Conservation (phyloP, 1,140 invertebrate species). For the Cyclargus thomasi region DNA sequence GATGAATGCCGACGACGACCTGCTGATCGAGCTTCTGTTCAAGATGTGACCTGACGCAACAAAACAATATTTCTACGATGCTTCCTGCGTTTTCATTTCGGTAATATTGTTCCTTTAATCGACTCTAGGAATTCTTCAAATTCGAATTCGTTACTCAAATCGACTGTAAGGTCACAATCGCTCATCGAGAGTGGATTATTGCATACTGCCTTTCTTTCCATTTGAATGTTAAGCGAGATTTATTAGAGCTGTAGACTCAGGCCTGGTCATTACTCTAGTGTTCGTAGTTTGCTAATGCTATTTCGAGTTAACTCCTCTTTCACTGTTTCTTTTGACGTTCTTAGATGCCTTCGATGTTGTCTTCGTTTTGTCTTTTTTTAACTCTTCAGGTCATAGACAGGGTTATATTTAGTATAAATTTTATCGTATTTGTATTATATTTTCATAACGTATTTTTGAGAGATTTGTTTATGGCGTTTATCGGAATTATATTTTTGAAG, state of each 20-base stretch:
- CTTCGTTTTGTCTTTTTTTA: constrained; percentile 57
- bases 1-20: constrained; percentile 67
- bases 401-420: constrained; percentile 75
- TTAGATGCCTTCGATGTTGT: constrained; percentile 64
- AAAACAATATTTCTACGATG: constrained; percentile 24
- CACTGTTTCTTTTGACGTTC: constrained; percentile 31
- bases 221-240: constrained; percentile 1
- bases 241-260: constrained; percentile 8
- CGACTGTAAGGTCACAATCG: constrained; percentile 5
- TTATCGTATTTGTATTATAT: constrained; percentile 75
- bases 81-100: constrained; percentile 18
- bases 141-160: neutral
- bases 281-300: constrained; percentile 6
- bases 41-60: constrained; percentile 54
- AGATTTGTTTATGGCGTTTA: constrained; percentile 72
- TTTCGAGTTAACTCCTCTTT: constrained; percentile 11
- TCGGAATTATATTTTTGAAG: constrained; percentile 74
- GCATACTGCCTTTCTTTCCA: neutral
- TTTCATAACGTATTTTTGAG: constrained; percentile 74
- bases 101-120: constrained; percentile 21
- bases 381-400: constrained; percentile 75
- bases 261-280: constrained; percentile 5
- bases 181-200: neutral
- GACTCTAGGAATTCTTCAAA: constrained; percentile 14
- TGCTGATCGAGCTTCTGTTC: constrained; percentile 67